Evolutionary conservation across 2,797 vertebrate species (phyloP), one percentile per base, ranked within the genome.

Genomic region (Hydrophis major): DNA sequence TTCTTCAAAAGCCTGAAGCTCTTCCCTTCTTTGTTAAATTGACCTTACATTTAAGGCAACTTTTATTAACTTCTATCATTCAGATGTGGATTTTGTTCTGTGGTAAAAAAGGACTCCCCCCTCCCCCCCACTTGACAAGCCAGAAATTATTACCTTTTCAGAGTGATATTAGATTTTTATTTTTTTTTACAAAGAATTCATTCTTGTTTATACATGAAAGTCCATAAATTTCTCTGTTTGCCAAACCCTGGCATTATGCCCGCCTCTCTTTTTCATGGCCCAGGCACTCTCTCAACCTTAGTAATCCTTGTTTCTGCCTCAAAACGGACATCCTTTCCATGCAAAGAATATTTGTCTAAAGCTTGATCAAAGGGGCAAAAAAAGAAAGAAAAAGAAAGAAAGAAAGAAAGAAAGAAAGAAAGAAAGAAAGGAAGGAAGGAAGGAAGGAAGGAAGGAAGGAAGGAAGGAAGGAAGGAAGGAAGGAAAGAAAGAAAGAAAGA

Each of bases 141-240:
- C 90, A 90, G 95, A 91, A 89, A 91, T 94, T 32, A 89, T 69
- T 89, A 57, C 47, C 55, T 90, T 66, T 91, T 42, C 86, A 55
- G 66, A 93, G 86, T 91, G 89, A 0, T 27, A 95, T 91, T 94
- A 94, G 92, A 94, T 95, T 93, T 91, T 96, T 56, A n/a, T 92
- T 16, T 1, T 32, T 32, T 32, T 32, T 32, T 32, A 32, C 3
- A 0, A 32, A 69, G 11, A 94, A 94, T 95, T 94, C 92, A 55
- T 42, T 74, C 89, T 27, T 95, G 94, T 96, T 97, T 94, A 89
- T 96, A 96, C 96, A 95, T 96, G 96, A 96, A 96, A 90, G 89
- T 91, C 91, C 94, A 94, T 96, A 96, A 96, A 96, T 94, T 60
- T 92, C 13, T 88, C 94, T 95, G 92, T 95, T 95, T 95, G 91